Conservation (phyloP, 2,888 invertebrate genomes). For the Galeopsomyia nigrocyanea region DNA sequence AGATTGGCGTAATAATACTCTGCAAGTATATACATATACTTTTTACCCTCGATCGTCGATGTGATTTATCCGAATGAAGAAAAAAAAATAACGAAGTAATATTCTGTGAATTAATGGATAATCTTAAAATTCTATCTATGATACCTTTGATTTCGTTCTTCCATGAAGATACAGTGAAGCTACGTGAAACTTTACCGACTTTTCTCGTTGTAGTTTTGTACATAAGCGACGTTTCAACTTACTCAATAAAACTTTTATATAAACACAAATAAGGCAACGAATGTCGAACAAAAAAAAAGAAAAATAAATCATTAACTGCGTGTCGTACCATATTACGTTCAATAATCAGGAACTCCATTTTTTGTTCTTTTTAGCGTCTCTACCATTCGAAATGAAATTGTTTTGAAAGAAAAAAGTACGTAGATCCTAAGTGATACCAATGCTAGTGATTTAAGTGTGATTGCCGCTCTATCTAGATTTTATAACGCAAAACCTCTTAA, state of each 20-base stretch:
- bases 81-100: constrained; percentile 25
- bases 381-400: neutral
- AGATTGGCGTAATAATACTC: constrained; percentile 33
- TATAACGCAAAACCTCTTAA: constrained; percentile 35
- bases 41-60: constrained; percentile 26
- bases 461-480: constrained; percentile 40
- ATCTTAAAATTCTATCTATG: constrained; percentile 1
- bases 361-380: neutral
- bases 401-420: constrained; percentile 23
- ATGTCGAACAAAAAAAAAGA: constrained; percentile 1
- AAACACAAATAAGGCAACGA: constrained; percentile 30
- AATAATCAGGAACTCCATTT: constrained; percentile 2
- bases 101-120: constrained; percentile 8
- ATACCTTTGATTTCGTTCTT: neutral
- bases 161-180: neutral
- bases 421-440: constrained; percentile 24
- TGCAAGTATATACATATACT: constrained; percentile 25
- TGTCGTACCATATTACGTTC: neutral
- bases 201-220: constrained; percentile 25
- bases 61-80: constrained; percentile 31
- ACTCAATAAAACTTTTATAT: constrained; percentile 27
- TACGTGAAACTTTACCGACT: neutral
- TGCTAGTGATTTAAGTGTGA: constrained; percentile 35
- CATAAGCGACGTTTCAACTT: constrained; percentile 17
- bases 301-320: neutral